Percentiles rank a stretch among this genome's conserved stretches.
Evolutionary conservation across 2,113 vertebrate species (phyloP).

Genomic region (Albula glossodonta): DNA sequence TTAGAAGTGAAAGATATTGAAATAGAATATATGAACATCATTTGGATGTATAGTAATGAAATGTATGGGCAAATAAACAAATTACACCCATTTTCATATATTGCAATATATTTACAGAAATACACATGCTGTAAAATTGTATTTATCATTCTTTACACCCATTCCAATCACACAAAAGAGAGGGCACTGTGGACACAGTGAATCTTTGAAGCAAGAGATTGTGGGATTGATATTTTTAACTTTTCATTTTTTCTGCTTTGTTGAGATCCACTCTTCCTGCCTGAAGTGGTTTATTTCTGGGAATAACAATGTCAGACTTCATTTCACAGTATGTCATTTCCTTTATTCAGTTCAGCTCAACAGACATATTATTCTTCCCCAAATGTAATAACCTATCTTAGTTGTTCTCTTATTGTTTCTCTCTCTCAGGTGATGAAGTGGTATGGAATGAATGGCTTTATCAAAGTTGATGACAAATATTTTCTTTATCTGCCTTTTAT

Average conservation of each 20-base stretch:
- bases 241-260: neutral
- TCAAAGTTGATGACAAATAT: too few species aligned
- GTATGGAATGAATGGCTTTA: too few species aligned
- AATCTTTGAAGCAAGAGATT: neutral
- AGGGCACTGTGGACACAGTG: neutral
- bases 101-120: neutral
- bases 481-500: too few species aligned
- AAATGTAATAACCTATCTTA: neutral
- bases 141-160: neutral
- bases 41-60: neutral
- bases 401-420: neutral
- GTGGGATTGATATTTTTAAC: neutral
- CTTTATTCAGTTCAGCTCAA: neutral
- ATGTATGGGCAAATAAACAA: neutral
- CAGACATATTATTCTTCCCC: neutral
- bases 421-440: neutral
- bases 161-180: slow-evolving; percentile 1
- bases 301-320: neutral
- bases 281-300: slow-evolving; percentile 8
- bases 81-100: neutral
- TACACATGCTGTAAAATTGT: neutral
- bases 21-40: neutral
- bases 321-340: neutral
- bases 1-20: neutral
- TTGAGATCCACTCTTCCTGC: neutral